Evolutionary conservation across 2,888 invertebrate species (phyloP).

Genomic region (Bugula neritina): DNA sequence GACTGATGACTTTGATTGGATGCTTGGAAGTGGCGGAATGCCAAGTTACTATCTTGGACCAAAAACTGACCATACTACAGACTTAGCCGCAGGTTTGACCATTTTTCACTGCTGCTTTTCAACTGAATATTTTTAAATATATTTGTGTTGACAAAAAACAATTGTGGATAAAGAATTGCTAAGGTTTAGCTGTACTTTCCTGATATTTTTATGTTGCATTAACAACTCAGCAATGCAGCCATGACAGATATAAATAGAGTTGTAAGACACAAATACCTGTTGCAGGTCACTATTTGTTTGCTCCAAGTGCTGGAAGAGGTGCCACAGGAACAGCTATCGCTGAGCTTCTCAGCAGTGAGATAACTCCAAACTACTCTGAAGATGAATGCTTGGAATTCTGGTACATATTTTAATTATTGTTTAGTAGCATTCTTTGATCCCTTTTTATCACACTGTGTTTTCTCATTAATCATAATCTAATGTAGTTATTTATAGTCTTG

Average conservation of each 20-base stretch:
- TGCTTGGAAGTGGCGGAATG: conserved; percentile 37
- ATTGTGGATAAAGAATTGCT: no score
- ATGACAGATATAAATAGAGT: no score
- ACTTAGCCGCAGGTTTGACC: conserved; percentile 30
- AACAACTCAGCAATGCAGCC: no score
- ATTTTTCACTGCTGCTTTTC: no score
- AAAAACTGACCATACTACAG: conserved; percentile 29
- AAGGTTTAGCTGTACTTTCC: no score
- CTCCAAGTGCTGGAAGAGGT: conserved; percentile 26
- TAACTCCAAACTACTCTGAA: conserved; percentile 5
- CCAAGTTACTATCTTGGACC: conserved; percentile 28
- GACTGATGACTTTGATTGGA: conserved; percentile 44
- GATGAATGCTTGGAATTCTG: conserved; percentile 12
- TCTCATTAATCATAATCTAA: no score
- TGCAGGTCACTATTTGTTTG: conserved; percentile 25
- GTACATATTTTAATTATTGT: neutral
- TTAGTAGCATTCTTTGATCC: neutral
- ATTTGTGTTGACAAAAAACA: no score
- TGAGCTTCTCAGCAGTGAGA: conserved; percentile 8
- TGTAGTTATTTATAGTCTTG: no score
- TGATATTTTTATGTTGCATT: no score
- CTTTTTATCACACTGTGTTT: no score
- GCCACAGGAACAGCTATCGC: neutral
- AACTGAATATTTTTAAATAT: no score
- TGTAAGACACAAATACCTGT: no score